These are phyloP conservation scores for Trichomycterus rosablanca DNA, from an alignment of 2,113 vertebrate species.

Conservation along the genomic window DNA sequence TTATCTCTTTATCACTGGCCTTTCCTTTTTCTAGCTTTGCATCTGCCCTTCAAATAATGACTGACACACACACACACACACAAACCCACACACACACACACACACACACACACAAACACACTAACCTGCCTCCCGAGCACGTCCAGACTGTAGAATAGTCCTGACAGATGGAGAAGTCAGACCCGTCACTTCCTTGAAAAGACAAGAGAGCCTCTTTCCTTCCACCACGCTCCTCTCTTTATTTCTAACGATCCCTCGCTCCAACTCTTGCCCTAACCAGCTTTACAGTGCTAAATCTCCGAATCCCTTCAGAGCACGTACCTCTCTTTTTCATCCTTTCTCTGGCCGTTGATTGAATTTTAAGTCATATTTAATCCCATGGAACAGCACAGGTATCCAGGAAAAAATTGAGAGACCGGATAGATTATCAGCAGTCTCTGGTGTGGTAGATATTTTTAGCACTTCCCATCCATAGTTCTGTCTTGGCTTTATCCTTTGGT, in stretches of 20 bases:
- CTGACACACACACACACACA: slow-evolving; percentile 7
- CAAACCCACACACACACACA: slow-evolving; percentile 18
- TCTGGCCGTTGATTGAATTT: slow-evolving; percentile 40
- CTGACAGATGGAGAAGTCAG: slow-evolving; percentile 20
- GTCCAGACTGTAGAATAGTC: slow-evolving; percentile 29
- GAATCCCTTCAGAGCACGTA: slow-evolving; percentile 49
- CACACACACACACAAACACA: slow-evolving; percentile 20
- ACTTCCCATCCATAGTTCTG: slow-evolving; percentile 15
- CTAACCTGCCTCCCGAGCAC: slow-evolving; percentile 39
- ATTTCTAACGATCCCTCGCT: slow-evolving; percentile 20
- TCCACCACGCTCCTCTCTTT: slow-evolving; percentile 14
- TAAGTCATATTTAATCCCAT: slow-evolving; percentile 49
- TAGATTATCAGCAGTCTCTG: slow-evolving; percentile 28
- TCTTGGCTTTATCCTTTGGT: neutral
- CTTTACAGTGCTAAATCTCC: slow-evolving; percentile 43
- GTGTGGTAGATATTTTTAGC: slow-evolving; percentile 38
- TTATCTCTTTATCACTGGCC: neutral
- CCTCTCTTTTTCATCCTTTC: slow-evolving; percentile 45
- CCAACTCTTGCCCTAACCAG: slow-evolving; percentile 39
- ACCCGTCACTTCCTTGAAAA: slow-evolving; percentile 33
- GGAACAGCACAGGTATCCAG: slow-evolving; percentile 42
- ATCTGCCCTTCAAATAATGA: slow-evolving; percentile 24
- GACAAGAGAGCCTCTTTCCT: slow-evolving; percentile 37
- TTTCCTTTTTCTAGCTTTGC: slow-evolving; percentile 5
- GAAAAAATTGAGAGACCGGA: slow-evolving; percentile 1